Evolutionary conservation across 2,113 vertebrate genomes (phyloP).

Genomic region (Bolborhynchus lineola): DNA sequence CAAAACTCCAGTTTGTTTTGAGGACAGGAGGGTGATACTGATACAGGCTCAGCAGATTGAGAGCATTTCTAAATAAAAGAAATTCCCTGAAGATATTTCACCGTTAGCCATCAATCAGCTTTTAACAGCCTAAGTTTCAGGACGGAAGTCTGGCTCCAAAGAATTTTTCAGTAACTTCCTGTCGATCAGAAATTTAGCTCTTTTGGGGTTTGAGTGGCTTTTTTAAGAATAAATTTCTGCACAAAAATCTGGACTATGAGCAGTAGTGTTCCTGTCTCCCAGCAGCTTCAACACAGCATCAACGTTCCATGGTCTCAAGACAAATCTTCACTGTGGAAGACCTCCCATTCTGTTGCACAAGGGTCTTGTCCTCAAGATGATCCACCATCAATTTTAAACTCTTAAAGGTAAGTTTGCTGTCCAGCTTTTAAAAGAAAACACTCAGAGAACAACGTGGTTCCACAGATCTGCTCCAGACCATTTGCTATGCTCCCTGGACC

Average conservation of each 20-base stretch:
- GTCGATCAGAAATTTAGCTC: neutral
- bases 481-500: neutral
- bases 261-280: neutral
- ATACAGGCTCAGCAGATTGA: neutral
- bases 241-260: neutral
- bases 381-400: neutral
- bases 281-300: neutral
- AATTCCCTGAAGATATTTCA: neutral
- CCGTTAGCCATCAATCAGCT: neutral
- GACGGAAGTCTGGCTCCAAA: neutral
- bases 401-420: neutral
- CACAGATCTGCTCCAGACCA: neutral
- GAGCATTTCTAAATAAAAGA: neutral
- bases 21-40: neutral
- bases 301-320: neutral
- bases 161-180: neutral
- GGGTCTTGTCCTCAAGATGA: neutral
- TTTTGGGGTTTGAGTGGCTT: neutral
- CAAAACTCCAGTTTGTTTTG: constrained; percentile 2
- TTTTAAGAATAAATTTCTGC: neutral
- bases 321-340: neutral
- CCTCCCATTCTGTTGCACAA: neutral
- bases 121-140: neutral
- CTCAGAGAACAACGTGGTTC: neutral
- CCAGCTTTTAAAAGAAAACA: neutral